These are phyloP conservation scores for Limnephilus marmoratus DNA, from an alignment of 2,888 invertebrate species.

Conservation along the genomic window DNA sequence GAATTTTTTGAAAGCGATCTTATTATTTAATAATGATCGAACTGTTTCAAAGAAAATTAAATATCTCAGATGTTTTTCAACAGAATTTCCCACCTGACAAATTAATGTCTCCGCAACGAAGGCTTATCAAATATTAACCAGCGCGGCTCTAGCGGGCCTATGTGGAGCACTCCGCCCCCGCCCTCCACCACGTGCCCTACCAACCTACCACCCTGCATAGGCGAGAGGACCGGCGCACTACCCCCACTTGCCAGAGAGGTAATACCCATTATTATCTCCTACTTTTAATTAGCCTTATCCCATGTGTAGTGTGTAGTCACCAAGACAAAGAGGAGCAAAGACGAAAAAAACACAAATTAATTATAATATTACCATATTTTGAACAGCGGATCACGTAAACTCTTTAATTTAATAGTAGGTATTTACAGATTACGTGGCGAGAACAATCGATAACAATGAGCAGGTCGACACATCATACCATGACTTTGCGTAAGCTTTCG, in stretches of 20 bases:
- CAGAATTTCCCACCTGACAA: conserved; percentile 33
- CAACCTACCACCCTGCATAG: background rate
- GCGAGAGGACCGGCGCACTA: conserved; percentile 15
- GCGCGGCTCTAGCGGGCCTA: conserved; percentile 40
- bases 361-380: too few species aligned
- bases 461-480: too few species aligned
- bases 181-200: background rate
- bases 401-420: too few species aligned
- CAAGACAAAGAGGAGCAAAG: too few species aligned
- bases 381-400: too few species aligned
- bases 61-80: conserved; percentile 45
- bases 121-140: conserved; percentile 58
- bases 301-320: too few species aligned
- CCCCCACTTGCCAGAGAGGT: background rate
- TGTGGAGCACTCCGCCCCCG: background rate
- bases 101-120: conserved; percentile 40
- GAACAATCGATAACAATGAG: too few species aligned
- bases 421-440: too few species aligned
- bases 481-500: too few species aligned
- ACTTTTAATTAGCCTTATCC: background rate
- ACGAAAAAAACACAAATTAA: too few species aligned
- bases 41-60: conserved; percentile 32
- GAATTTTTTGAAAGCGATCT: background rate
- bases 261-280: background rate
- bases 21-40: conserved; percentile 21